Percentiles rank a stretch among this genome's conserved stretches.
Conservation (phyloP, 2,888 invertebrate genomes). For the Ecdyonurus torrentis region DNA sequence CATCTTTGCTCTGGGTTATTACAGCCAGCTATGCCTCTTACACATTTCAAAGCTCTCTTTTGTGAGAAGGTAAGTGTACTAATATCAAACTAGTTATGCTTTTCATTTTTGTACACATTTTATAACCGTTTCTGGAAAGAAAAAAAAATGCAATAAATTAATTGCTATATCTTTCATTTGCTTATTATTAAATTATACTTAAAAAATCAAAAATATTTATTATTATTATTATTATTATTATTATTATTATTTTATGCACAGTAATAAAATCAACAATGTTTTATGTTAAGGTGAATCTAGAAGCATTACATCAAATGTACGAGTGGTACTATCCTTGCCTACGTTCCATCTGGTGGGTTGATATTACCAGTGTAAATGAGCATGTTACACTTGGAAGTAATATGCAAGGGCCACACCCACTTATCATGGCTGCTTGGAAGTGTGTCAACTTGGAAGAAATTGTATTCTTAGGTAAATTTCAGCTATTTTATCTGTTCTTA, state of each 20-base stretch:
- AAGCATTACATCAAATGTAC: slow-evolving; percentile 36
- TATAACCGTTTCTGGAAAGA: slow-evolving; percentile 54
- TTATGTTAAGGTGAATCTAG: slow-evolving; percentile 37
- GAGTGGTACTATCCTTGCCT: slow-evolving; percentile 33
- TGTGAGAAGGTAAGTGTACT: slow-evolving; percentile 39
- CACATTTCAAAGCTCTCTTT: slow-evolving; percentile 54
- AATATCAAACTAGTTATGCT: no score
- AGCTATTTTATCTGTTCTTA: no score
- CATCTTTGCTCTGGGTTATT: slow-evolving; percentile 43
- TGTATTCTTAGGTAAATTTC: slow-evolving; percentile 35
- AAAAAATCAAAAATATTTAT: slow-evolving; percentile 8
- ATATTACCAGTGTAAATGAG: slow-evolving; percentile 27
- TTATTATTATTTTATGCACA: no score
- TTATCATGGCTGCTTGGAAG: slow-evolving; percentile 48
- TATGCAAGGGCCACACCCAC: slow-evolving; percentile 33
- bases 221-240: no score
- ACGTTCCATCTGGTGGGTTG: slow-evolving; percentile 41
- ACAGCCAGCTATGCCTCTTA: slow-evolving; percentile 49
- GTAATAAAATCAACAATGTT: no score
- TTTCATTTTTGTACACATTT: no score
- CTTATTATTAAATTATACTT: background rate
- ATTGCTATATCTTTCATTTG: background rate
- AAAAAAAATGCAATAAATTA: slow-evolving; percentile 24
- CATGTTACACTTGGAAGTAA: slow-evolving; percentile 18
- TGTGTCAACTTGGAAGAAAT: slow-evolving; percentile 40